A percentile compares a stretch with the other conserved stretches of the same genome.
phyloP scores from a whole-genome alignment of 2,888 invertebrate genomes.

The Dioctria rufipes region DNA sequence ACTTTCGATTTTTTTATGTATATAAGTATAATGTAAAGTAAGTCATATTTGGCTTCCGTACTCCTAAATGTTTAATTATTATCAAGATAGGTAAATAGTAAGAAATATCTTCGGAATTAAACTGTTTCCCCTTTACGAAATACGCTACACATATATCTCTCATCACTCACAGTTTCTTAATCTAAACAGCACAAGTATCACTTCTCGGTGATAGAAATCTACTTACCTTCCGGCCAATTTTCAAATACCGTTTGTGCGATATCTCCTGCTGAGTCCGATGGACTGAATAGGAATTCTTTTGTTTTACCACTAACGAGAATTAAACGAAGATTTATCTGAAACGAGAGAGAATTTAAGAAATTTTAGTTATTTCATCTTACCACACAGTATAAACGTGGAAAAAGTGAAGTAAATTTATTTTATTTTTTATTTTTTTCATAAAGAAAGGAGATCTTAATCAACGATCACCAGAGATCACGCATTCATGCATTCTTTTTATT shows the following conservation, averaged over 20 bases:
- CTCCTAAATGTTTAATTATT: not conserved
- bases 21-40: no score
- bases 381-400: not conserved
- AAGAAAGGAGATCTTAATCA: slow-evolving; percentile 30
- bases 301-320: slow-evolving; percentile 99
- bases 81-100: no score
- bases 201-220: not conserved
- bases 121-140: no score
- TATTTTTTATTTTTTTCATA: not conserved
- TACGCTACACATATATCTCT: no score
- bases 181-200: not conserved
- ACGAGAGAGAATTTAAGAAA: slow-evolving; percentile 58
- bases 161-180: not conserved
- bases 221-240: slow-evolving; percentile 98
- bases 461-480: slow-evolving; percentile 29
- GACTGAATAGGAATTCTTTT: slow-evolving; percentile 98
- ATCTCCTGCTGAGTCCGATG: slow-evolving; percentile 97
- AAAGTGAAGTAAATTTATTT: not conserved
- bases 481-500: slow-evolving; percentile 17
- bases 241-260: slow-evolving; percentile 99
- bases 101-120: no score
- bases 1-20: no score
- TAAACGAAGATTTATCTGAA: slow-evolving; percentile 96
- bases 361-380: not conserved
- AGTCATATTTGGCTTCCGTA: not conserved